Evolutionary conservation across 37 sponge, comb jelly and placozoan species (phyloP).

Genomic region (Hormiphora californensis): DNA sequence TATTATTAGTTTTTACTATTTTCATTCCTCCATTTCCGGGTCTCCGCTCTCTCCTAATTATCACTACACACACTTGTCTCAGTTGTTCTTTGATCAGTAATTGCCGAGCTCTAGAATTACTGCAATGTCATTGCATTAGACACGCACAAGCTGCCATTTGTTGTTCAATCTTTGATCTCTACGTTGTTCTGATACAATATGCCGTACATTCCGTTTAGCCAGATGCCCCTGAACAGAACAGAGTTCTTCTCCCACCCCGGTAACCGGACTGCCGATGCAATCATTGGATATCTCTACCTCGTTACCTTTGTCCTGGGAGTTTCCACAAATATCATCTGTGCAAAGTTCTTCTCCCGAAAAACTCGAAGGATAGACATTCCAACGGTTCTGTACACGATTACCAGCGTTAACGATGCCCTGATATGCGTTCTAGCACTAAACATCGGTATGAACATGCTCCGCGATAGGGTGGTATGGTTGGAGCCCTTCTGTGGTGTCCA

Average conservation of each 20-base stretch:
- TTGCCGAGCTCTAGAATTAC: too few species aligned
- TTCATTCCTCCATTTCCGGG: too few species aligned
- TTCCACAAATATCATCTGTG: background rate
- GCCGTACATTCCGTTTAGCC: too few species aligned
- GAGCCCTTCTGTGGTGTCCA: background rate
- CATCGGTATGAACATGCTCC: background rate
- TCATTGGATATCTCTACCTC: background rate
- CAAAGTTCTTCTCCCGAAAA: background rate
- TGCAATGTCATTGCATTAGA: too few species aligned
- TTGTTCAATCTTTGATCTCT: too few species aligned
- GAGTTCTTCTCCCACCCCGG: background rate
- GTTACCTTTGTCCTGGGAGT: background rate
- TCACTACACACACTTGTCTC: too few species aligned
- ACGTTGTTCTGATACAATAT: too few species aligned
- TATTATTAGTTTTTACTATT: too few species aligned
- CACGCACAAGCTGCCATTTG: too few species aligned
- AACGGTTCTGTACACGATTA: background rate
- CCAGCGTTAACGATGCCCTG: background rate
- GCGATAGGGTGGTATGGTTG: background rate
- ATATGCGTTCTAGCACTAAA: background rate
- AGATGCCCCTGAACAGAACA: too few species aligned
- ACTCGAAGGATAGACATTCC: background rate
- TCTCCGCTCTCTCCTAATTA: too few species aligned
- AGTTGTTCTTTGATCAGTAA: too few species aligned
- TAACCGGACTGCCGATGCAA: background rate